Conservation (phyloP, 2,888 invertebrate genomes). For the Hemaris fuciformis region DNA sequence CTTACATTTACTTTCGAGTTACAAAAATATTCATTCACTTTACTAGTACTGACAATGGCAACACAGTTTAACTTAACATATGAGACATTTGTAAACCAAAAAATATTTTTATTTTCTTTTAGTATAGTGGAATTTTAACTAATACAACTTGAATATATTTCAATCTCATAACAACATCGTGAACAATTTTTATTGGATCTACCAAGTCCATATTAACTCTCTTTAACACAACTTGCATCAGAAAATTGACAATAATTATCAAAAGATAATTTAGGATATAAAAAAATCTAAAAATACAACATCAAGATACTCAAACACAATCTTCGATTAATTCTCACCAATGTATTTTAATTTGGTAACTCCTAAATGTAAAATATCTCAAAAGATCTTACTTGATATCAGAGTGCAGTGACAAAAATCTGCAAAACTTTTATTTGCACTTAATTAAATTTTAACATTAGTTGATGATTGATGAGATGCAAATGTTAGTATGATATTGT, state of each 20-base stretch:
- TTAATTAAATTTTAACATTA: constrained; percentile 12
- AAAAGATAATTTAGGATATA: not conserved
- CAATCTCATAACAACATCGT: too few relatives aligned
- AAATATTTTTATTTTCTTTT: too few relatives aligned
- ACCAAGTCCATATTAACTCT: not conserved
- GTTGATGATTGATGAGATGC: constrained; percentile 20
- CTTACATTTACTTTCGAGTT: not conserved
- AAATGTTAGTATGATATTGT: constrained; percentile 17
- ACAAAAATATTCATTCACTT: not conserved
- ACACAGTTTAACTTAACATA: not conserved
- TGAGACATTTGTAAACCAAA: not conserved
- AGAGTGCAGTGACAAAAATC: not conserved
- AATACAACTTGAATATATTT: too few relatives aligned
- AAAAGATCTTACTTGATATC: not conserved
- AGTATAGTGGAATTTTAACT: too few relatives aligned
- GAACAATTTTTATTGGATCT: too few relatives aligned
- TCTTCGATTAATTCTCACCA: not conserved
- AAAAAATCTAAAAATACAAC: not conserved
- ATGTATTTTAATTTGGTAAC: not conserved
- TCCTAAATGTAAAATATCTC: not conserved
- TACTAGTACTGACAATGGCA: not conserved
- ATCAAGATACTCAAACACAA: not conserved
- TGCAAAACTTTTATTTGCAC: not conserved
- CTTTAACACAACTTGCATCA: not conserved
- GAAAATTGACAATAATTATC: not conserved